phyloP scores from a whole-genome alignment of 2,113 vertebrate species.

The Apeltes quadracus region DNA sequence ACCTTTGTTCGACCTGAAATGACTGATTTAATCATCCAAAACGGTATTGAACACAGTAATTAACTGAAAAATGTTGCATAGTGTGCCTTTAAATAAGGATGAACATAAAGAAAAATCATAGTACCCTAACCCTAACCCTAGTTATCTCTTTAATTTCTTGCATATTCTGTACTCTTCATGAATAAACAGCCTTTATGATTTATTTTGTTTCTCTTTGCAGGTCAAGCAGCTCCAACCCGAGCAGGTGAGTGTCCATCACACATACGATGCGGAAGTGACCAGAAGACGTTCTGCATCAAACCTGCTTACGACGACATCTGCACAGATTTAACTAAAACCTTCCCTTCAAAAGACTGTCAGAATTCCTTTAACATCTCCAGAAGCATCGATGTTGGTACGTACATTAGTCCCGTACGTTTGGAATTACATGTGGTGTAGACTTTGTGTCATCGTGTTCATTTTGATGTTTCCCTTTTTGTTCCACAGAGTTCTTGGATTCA shows the following conservation, averaged over 20 bases:
- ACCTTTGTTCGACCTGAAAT: no score
- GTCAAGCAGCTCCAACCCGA: rapidly evolving
- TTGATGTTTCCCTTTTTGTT: neutral
- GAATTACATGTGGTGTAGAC: neutral
- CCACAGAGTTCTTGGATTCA: slow-evolving; percentile 1
- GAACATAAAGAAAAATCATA: no score
- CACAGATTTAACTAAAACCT: neutral
- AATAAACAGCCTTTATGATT: neutral
- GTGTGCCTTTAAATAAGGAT: no score
- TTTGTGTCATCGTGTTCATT: neutral
- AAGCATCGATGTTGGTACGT: slow-evolving; percentile 52
- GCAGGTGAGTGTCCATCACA: neutral
- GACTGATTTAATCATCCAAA: no score
- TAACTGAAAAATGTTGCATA: no score
- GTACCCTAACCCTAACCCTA: no score
- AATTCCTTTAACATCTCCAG: rapidly evolving
- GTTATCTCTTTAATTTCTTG: neutral
- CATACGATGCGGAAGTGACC: neutral
- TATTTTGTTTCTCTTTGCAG: slow-evolving; percentile 1
- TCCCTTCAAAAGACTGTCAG: neutral
- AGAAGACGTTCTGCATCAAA: neutral
- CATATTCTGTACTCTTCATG: neutral
- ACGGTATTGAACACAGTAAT: no score
- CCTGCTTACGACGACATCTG: slow-evolving; percentile 21
- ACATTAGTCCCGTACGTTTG: neutral